Percentiles rank a stretch among this genome's conserved stretches.
phyloP scores from a whole-genome alignment of 2,113 vertebrate species.

The Acinonyx jubatus region DNA sequence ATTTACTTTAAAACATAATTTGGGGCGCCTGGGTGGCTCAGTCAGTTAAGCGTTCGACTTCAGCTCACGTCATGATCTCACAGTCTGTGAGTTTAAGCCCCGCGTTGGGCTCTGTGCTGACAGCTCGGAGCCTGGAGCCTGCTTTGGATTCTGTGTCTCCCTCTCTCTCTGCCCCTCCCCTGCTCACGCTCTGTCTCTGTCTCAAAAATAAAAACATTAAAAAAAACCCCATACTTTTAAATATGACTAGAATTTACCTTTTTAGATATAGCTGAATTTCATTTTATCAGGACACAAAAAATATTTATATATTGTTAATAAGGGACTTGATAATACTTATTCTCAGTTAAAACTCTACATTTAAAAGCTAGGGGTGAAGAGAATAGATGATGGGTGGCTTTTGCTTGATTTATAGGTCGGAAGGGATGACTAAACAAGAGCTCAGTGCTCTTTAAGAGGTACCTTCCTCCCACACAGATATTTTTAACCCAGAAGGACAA shows the following conservation, averaged over 20 bases:
- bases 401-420: neutral
- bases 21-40: too few species aligned
- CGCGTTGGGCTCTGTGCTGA: too few species aligned
- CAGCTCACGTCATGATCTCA: too few species aligned
- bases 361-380: neutral
- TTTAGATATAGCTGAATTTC: neutral
- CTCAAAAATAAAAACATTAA: too few species aligned
- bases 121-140: too few species aligned
- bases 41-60: too few species aligned
- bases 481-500: neutral
- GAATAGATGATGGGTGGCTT: neutral
- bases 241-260: neutral
- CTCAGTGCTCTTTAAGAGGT: neutral
- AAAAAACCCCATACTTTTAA: neutral
- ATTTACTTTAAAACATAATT: neutral
- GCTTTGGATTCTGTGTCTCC: too few species aligned
- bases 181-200: too few species aligned
- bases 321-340: neutral
- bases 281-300: neutral
- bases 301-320: neutral
- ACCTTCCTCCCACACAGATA: neutral
- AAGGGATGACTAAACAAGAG: neutral
- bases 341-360: neutral
- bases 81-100: too few species aligned
- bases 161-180: too few species aligned